A percentile compares a stretch with the other conserved stretches of the same genome.
Evolutionary conservation across 2,797 vertebrate species (phyloP).

Genomic region (Scolopax rusticola): DNA sequence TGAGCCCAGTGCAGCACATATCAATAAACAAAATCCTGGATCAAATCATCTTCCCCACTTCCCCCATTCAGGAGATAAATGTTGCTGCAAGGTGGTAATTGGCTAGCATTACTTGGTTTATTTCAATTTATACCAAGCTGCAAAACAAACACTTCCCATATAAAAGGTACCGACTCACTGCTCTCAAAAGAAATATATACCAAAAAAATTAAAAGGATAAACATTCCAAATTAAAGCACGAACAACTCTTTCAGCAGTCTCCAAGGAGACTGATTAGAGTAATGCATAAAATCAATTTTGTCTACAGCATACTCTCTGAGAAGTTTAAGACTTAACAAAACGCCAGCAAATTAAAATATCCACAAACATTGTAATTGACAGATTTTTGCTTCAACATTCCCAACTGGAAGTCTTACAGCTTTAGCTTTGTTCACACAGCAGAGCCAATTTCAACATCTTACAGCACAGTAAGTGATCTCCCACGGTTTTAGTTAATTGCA

Average conservation of each 20-base stretch:
- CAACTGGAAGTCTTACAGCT: neutral
- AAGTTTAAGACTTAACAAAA: neutral
- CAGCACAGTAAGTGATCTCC: neutral
- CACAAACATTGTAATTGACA: neutral
- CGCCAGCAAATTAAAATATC: neutral
- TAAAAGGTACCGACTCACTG: neutral
- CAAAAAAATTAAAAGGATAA: neutral
- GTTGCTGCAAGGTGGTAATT: neutral
- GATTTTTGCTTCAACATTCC: neutral
- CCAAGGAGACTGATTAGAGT: conserved; percentile 5
- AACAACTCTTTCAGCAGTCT: neutral
- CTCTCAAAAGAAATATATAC: neutral
- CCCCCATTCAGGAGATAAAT: neutral
- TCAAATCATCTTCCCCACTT: neutral
- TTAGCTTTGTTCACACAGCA: neutral
- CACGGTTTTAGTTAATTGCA: neutral
- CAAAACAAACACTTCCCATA: neutral
- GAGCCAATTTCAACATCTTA: neutral
- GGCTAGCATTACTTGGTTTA: neutral
- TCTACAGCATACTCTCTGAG: neutral
- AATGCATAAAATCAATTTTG: conserved; percentile 13
- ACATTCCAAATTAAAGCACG: neutral
- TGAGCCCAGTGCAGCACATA: neutral
- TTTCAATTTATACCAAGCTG: neutral
- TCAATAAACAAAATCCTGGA: neutral